Evolutionary conservation across 1,140 invertebrate genomes (phyloP), one percentile per base, ranked within the genome.

Genomic region (Psix sp.): DNA sequence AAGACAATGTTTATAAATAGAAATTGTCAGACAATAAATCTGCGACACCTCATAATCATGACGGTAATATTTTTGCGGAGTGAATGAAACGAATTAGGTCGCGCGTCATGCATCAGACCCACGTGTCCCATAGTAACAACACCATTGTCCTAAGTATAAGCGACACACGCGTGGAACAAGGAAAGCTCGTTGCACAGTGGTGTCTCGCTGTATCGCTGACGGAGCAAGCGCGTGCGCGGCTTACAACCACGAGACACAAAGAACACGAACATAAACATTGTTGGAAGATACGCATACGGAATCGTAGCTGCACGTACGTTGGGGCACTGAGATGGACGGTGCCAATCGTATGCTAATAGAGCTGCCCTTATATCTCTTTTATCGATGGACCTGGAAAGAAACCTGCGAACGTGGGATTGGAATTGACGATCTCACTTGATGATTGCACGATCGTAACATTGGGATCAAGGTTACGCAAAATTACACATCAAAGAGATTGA

Each of bases 331-430:
- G 84, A 86, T 83, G 80, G 80, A 86, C 84, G 83, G 83, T 85
- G 84, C 84, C 84, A 86, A 86, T 86, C 83, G 83, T 85, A 85
- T 85, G 82, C 82, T 86, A 85, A 86, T 86, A 82, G 77, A 84
- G 77, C 74, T 62, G 60, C 70, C n/a, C 66, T 84, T 80, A 80
- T 83, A 77, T 80, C 76, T 82, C 78, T 76, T 81, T 84, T 83
- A 82, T 74, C 62, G 65, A 51, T 52, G 48, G 60, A 42, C 46
- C 45, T 51, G 39, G 62, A 54, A 80, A 76, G 77, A 65, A 66
- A 77, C 60, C 76, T 70, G 56, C 66, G 62, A 54, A 76, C 74
- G 59, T 65, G 60, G 36, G 42, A 74, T 81, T 74, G 77, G 57
- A 63, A 70, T 71, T 79, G 77, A 72, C 59, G 74, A 54, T 66